Evolutionary conservation across 2,888 invertebrate genomes (phyloP).

Genomic region (Plusia festucae): DNA sequence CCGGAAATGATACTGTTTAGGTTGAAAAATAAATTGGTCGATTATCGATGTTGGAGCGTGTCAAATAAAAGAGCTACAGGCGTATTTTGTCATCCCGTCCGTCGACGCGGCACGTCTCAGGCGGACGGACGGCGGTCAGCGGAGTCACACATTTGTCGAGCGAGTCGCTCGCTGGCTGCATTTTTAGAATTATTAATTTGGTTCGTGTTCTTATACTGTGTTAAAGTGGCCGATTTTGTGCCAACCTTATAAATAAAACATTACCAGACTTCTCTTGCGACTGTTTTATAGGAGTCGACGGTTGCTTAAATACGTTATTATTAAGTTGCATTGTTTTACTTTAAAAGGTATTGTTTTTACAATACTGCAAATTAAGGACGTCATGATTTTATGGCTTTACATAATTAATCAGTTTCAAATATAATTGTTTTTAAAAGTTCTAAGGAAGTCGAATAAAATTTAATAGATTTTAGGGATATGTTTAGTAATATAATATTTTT

Average conservation of each 20-base stretch:
- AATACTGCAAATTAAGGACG: constrained; percentile 27
- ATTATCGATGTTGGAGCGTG: constrained; percentile 55
- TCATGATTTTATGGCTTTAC: constrained; percentile 34
- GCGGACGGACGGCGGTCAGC: constrained; percentile 50
- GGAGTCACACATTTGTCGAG: constrained; percentile 76
- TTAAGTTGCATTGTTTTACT: constrained; percentile 69
- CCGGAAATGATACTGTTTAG: constrained; percentile 12
- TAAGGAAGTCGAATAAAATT: background rate
- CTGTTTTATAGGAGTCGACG: constrained; percentile 73
- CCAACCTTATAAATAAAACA: constrained; percentile 85
- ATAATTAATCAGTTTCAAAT: constrained; percentile 15
- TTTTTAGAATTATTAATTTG: constrained; percentile 88
- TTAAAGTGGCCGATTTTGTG: constrained; percentile 84
- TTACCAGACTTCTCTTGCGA: constrained; percentile 68
- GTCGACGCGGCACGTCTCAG: constrained; percentile 17
- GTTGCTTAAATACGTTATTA: constrained; percentile 78
- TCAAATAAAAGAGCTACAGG: constrained; percentile 65
- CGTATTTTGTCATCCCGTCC: constrained; percentile 71
- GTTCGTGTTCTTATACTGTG: constrained; percentile 83
- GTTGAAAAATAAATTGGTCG: constrained; percentile 34
- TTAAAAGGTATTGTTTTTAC: constrained; percentile 56
- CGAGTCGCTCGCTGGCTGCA: constrained; percentile 76
- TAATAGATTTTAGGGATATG: background rate
- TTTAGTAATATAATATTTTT: constrained; percentile 46
- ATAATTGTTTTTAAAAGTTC: background rate